These are phyloP conservation scores for Drosophila koepferae DNA, from an alignment of 2,888 invertebrate genomes.

Conservation along the genomic window DNA sequence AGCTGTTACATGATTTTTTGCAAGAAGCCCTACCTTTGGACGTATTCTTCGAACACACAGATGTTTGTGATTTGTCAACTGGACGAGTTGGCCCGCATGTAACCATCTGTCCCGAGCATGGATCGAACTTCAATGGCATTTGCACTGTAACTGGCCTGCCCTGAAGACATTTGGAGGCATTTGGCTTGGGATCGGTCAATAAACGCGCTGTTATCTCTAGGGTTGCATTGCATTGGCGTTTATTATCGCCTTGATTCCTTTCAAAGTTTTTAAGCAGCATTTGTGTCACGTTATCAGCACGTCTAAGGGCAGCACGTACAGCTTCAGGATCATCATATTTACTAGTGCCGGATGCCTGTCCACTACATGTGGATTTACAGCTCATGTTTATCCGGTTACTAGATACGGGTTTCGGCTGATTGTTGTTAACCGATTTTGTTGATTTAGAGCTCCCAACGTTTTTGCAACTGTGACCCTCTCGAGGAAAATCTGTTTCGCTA, in stretches of 20 bases:
- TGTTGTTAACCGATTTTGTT: neutral
- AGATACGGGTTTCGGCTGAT: neutral
- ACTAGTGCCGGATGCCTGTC: neutral
- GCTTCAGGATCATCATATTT: conserved; percentile 46
- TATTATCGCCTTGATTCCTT: neutral
- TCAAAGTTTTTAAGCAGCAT: conserved; percentile 61
- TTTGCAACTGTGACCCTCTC: conserved; percentile 18
- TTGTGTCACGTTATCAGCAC: conserved; percentile 53
- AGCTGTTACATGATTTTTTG: neutral
- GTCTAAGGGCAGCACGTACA: conserved; percentile 50
- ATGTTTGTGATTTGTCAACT: neutral
- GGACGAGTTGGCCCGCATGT: neutral
- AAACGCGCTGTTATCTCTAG: conserved; percentile 69
- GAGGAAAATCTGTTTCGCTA: conserved; percentile 35
- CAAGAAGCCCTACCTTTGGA: conserved; percentile 18
- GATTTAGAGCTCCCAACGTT: neutral
- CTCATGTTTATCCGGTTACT: neutral
- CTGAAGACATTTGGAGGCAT: neutral
- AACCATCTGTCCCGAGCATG: conserved; percentile 43
- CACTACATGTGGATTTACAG: neutral
- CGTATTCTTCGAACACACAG: neutral
- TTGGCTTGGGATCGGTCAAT: conserved; percentile 41
- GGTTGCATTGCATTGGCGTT: conserved; percentile 43
- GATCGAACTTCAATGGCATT: conserved; percentile 68
- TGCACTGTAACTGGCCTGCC: conserved; percentile 57